phyloP scores from a whole-genome alignment of 2,113 vertebrate species.

The Calonectris borealis region DNA sequence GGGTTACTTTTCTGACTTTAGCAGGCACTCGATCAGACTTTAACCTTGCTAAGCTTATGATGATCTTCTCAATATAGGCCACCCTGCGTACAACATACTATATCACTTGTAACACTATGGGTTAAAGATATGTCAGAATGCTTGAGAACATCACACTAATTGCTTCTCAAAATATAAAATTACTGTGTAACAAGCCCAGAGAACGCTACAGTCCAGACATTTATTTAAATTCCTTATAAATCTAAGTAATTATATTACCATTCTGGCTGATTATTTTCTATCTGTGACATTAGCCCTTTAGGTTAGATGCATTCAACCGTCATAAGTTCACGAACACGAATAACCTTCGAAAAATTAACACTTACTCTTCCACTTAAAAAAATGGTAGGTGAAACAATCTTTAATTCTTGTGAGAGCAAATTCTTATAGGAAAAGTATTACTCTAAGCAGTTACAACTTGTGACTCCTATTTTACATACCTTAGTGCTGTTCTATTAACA shows the following conservation, averaged over 20 bases:
- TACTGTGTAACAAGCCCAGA: background rate
- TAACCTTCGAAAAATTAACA: background rate
- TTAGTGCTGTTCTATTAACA: background rate
- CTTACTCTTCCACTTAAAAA: background rate
- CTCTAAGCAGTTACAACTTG: background rate
- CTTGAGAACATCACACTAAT: background rate
- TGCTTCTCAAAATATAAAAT: background rate
- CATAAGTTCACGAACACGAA: background rate
- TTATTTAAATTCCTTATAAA: background rate
- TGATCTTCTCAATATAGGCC: rapidly evolving
- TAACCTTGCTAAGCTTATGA: background rate
- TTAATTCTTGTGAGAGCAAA: background rate
- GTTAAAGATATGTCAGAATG: background rate
- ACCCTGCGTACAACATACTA: no score
- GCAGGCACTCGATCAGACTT: background rate
- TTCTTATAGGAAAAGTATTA: background rate
- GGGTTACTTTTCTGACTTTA: background rate
- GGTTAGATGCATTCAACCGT: background rate
- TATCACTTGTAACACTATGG: background rate
- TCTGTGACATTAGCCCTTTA: background rate
- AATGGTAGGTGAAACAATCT: background rate
- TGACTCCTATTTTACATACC: background rate
- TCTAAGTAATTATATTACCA: background rate
- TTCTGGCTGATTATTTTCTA: background rate
- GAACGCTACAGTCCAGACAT: background rate